Percentiles rank a stretch among this genome's conserved stretches.
phyloP scores from a whole-genome alignment of 1,140 invertebrate genomes.

The Cydia fagiglandana region DNA sequence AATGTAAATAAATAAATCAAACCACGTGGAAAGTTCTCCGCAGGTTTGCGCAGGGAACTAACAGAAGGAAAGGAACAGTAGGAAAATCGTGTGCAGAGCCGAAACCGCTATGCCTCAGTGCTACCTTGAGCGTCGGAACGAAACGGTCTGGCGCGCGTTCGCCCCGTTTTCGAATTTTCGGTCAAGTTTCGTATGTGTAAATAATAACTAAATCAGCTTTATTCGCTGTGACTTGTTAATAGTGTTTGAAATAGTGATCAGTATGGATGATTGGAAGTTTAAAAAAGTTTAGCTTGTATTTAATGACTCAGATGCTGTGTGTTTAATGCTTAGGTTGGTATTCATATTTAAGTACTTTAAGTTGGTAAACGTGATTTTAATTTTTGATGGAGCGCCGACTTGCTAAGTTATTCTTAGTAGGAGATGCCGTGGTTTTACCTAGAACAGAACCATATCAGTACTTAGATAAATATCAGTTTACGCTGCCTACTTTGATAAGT shows the following conservation, averaged over 20 bases:
- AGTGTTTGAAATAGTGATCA: slow-evolving; percentile 20
- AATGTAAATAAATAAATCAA: slow-evolving; percentile 44
- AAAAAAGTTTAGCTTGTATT: slow-evolving; percentile 22
- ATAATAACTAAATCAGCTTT: slow-evolving; percentile 6
- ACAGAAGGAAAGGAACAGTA: slow-evolving; percentile 58
- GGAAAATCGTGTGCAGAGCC: slow-evolving; percentile 56
- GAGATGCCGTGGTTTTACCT: no score
- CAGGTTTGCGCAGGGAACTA: slow-evolving; percentile 65
- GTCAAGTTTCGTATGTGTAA: slow-evolving; percentile 13
- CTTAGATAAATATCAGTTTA: no score
- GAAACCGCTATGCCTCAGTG: slow-evolving; percentile 55
- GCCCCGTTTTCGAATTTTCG: slow-evolving; percentile 13
- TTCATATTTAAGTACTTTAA: neutral
- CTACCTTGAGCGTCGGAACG: slow-evolving; percentile 50
- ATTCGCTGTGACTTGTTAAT: neutral
- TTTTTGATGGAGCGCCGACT: neutral
- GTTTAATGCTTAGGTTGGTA: slow-evolving; percentile 18
- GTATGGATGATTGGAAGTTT: slow-evolving; percentile 24
- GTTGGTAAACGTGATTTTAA: slow-evolving; percentile 25
- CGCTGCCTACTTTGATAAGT: no score
- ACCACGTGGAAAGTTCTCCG: slow-evolving; percentile 66
- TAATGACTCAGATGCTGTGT: slow-evolving; percentile 10
- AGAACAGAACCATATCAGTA: no score
- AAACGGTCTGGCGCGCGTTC: slow-evolving; percentile 22
- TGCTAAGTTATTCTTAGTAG: neutral